Conservation (phyloP, 2,888 invertebrate species). For the Microlaimidae sp. region DNA sequence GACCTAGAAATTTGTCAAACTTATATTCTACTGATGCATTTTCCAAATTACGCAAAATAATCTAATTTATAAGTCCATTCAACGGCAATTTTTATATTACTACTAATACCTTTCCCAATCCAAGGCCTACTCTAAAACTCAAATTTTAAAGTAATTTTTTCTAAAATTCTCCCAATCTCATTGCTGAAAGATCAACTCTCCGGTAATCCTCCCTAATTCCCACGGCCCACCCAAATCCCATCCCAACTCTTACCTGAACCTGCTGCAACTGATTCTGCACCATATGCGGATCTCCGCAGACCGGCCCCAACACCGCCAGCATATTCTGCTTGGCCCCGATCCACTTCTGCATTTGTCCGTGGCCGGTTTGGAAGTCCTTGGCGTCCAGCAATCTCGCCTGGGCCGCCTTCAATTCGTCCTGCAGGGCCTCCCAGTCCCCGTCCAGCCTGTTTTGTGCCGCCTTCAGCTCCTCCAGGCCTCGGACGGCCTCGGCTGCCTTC, state of each 20-base stretch:
- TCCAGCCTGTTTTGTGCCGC: slow-evolving; percentile 60
- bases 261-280: slow-evolving; percentile 88
- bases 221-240: slow-evolving; percentile 21
- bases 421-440: slow-evolving; percentile 57
- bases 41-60: no score
- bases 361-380: slow-evolving; percentile 75
- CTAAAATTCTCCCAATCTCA: no score
- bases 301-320: slow-evolving; percentile 82
- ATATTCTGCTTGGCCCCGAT: slow-evolving; percentile 79
- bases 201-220: not conserved
- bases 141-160: no score
- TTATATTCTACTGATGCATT: no score
- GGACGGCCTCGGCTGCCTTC: not conserved
- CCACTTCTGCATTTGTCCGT: slow-evolving; percentile 67
- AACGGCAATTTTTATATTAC: no score
- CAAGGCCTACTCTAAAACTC: no score
- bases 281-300: slow-evolving; percentile 84
- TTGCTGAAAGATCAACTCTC: no score
- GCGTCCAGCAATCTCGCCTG: slow-evolving; percentile 52
- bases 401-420: slow-evolving; percentile 56
- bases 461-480: slow-evolving; percentile 62
- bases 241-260: slow-evolving; percentile 42
- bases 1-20: slow-evolving; percentile 51
- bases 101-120: no score
- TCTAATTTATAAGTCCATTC: no score